A percentile compares a stretch with the other conserved stretches of the same genome.
Conservation (phyloP, 2,113 vertebrate genomes). For the Chascanopsetta lugubris region DNA sequence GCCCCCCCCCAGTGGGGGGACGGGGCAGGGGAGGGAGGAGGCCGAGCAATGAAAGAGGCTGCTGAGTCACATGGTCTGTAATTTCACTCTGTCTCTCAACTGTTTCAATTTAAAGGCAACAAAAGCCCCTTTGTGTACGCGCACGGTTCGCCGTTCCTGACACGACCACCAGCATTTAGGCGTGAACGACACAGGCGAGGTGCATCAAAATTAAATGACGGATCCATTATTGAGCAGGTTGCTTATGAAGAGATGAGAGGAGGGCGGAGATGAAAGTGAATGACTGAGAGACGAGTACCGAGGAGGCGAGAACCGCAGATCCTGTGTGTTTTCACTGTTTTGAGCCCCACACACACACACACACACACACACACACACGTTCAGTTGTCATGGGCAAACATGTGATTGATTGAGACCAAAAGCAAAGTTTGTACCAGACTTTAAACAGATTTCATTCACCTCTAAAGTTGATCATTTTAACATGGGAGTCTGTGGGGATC, state of each 20-base stretch:
- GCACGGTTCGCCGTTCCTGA: slow-evolving; percentile 23
- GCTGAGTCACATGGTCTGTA: slow-evolving; percentile 32
- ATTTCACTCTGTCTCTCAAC: slow-evolving; percentile 18
- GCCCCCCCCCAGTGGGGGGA: slow-evolving; percentile 11
- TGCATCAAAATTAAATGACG: slow-evolving; percentile 60
- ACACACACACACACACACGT: too few relatives aligned
- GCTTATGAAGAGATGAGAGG: slow-evolving; percentile 45
- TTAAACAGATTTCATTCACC: too few relatives aligned
- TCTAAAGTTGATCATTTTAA: too few relatives aligned
- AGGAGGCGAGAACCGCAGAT: slow-evolving; percentile 27
- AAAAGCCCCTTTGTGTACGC: slow-evolving; percentile 10
- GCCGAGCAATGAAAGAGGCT: slow-evolving; percentile 15
- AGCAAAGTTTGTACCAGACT: too few relatives aligned
- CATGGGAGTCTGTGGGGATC: too few relatives aligned
- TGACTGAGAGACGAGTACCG: slow-evolving; percentile 39
- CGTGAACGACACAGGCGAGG: slow-evolving; percentile 39
- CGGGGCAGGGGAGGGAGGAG: not conserved
- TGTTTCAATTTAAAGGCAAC: slow-evolving; percentile 25
- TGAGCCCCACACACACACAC: too few relatives aligned
- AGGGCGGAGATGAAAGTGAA: slow-evolving; percentile 61
- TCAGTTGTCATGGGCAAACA: too few relatives aligned
- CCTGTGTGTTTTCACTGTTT: slow-evolving; percentile 22
- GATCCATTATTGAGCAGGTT: slow-evolving; percentile 63
- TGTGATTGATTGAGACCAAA: too few relatives aligned
- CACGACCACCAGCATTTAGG: slow-evolving; percentile 27